These are phyloP conservation scores for Craseonycteris thonglongyai DNA, from an alignment of 2,113 vertebrate genomes.

Conservation along the genomic window DNA sequence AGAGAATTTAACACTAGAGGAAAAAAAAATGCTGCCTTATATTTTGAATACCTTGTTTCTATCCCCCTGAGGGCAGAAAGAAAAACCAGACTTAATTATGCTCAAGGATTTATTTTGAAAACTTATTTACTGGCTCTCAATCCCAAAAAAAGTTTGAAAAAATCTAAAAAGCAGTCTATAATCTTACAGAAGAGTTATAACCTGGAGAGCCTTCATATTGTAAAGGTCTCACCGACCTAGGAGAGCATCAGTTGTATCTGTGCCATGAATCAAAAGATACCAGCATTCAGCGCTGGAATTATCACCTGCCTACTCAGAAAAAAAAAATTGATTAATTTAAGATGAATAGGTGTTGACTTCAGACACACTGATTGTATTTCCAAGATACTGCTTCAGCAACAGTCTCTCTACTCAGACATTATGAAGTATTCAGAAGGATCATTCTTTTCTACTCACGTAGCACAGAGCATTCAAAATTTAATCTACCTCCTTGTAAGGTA, in stretches of 20 bases:
- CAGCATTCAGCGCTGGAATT: constrained; percentile 57
- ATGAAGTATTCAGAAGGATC: constrained; percentile 67
- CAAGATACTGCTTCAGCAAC: constrained; percentile 55
- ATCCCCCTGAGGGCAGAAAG: not conserved
- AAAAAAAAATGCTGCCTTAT: not conserved
- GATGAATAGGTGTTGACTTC: constrained; percentile 75
- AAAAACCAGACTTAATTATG: not conserved
- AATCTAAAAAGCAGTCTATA: not conserved
- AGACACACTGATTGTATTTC: constrained; percentile 68
- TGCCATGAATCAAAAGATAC: constrained; percentile 71
- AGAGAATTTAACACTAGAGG: not conserved
- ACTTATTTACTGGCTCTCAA: constrained; percentile 8
- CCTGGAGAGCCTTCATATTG: not conserved
- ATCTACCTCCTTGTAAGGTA: constrained; percentile 54
- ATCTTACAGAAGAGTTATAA: constrained; percentile 50
- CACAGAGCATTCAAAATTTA: constrained; percentile 70
- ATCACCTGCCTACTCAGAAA: constrained; percentile 72
- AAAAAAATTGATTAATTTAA: constrained; percentile 76
- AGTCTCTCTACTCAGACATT: constrained; percentile 57
- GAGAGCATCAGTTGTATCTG: constrained; percentile 61
- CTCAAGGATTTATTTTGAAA: not conserved
- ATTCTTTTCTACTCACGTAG: constrained; percentile 66
- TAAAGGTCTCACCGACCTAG: constrained; percentile 28
- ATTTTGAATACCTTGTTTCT: not conserved
- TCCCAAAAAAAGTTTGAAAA: not conserved